Evolutionary conservation across 2,113 vertebrate genomes (phyloP).

Genomic region (Tamias sibiricus): DNA sequence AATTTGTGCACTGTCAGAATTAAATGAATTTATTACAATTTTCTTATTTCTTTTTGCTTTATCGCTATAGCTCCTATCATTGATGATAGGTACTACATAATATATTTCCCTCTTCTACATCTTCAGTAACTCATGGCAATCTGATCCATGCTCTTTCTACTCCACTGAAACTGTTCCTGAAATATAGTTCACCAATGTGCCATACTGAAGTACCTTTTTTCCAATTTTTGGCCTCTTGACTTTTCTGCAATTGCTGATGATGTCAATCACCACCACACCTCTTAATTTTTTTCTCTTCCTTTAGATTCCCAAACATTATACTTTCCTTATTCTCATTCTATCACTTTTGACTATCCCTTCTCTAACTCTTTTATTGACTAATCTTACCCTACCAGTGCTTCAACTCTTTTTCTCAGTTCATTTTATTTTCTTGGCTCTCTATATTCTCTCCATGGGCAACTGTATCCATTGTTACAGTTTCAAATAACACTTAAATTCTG

Average conservation of each 20-base stretch:
- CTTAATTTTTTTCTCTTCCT: slow-evolving; percentile 14
- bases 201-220: slow-evolving; percentile 23
- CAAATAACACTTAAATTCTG: slow-evolving; percentile 11
- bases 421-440: background rate
- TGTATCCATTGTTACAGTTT: background rate
- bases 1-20: slow-evolving; percentile 30
- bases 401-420: background rate
- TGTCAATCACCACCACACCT: background rate
- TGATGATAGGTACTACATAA: background rate
- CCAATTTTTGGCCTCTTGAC: background rate
- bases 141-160: background rate
- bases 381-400: background rate
- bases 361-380: slow-evolving; percentile 21
- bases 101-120: slow-evolving; percentile 22
- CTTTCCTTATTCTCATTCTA: background rate
- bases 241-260: background rate
- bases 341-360: background rate
- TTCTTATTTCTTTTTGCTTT: slow-evolving; percentile 42
- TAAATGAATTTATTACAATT: slow-evolving; percentile 55
- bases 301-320: slow-evolving; percentile 9
- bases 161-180: slow-evolving; percentile 27
- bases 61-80: background rate
- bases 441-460: background rate
- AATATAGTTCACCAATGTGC: background rate
- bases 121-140: slow-evolving; percentile 27